Conservation (phyloP, 2,888 invertebrate genomes). For the Yponomeuta evonymella region DNA sequence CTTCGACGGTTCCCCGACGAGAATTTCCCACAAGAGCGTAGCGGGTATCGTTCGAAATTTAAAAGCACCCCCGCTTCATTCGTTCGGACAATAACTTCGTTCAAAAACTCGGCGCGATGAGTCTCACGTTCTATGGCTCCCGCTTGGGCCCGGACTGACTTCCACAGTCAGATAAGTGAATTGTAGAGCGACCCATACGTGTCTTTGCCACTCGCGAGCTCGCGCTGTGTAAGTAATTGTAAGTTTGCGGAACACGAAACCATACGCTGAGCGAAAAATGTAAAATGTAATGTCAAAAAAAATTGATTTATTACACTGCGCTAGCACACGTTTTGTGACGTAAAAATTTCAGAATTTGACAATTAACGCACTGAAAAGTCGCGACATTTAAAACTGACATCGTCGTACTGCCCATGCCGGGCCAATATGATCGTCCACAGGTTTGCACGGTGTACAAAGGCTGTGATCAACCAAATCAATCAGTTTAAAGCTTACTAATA, state of each 20-base stretch:
- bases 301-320: too few species aligned
- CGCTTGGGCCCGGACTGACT: slow-evolving; percentile 33
- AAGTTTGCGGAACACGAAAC: slow-evolving; percentile 7
- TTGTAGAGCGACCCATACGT: slow-evolving; percentile 47
- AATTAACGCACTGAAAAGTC: too few species aligned
- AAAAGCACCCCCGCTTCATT: slow-evolving; percentile 24
- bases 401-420: too few species aligned
- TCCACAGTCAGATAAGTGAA: slow-evolving; percentile 46
- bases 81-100: slow-evolving; percentile 34
- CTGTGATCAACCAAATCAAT: too few species aligned
- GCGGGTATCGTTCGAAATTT: slow-evolving; percentile 19
- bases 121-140: slow-evolving; percentile 42
- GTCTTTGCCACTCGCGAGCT: slow-evolving; percentile 19
- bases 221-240: slow-evolving; percentile 13
- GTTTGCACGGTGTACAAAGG: too few species aligned
- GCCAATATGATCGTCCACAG: too few species aligned
- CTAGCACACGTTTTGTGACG: too few species aligned
- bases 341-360: too few species aligned
- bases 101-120: slow-evolving; percentile 34
- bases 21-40: slow-evolving; percentile 10
- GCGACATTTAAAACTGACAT: too few species aligned
- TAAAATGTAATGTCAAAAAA: too few species aligned
- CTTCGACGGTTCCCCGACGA: neutral
- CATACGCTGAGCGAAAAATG: neutral
- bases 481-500: too few species aligned